Evolutionary conservation across 1,140 invertebrate genomes (phyloP).

Genomic region (Maconellicoccus hirsutus): DNA sequence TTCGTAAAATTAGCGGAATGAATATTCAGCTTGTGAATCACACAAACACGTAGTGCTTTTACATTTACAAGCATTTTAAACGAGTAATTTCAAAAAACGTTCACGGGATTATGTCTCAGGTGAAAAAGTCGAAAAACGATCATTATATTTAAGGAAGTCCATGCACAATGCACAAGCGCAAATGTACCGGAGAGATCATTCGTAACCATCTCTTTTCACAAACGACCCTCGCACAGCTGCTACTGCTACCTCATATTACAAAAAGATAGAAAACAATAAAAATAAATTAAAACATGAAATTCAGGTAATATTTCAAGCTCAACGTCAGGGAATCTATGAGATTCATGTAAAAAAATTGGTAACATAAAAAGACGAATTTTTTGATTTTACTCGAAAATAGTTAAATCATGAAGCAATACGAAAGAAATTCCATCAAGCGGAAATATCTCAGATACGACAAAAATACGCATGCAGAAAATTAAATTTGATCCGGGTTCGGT

Average conservation of each 20-base stretch:
- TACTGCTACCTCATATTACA: not conserved
- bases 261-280: not conserved
- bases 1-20: too few species aligned
- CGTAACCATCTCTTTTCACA: not conserved
- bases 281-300: not conserved
- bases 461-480: not conserved
- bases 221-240: not conserved
- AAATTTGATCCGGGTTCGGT: constrained; percentile 30
- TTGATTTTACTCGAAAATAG: too few species aligned
- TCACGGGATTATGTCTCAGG: too few species aligned
- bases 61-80: too few species aligned
- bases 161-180: too few species aligned
- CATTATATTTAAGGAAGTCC: too few species aligned
- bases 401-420: too few species aligned
- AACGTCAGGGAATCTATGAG: not conserved
- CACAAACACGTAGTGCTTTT: too few species aligned
- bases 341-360: not conserved
- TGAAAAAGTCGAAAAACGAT: too few species aligned
- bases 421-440: not conserved
- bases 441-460: not conserved
- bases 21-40: too few species aligned
- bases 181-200: too few species aligned
- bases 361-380: not conserved
- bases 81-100: too few species aligned
- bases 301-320: not conserved